These are phyloP conservation scores for Thunnus maccoyii DNA, from an alignment of 2,113 vertebrate species.

Conservation along the genomic window DNA sequence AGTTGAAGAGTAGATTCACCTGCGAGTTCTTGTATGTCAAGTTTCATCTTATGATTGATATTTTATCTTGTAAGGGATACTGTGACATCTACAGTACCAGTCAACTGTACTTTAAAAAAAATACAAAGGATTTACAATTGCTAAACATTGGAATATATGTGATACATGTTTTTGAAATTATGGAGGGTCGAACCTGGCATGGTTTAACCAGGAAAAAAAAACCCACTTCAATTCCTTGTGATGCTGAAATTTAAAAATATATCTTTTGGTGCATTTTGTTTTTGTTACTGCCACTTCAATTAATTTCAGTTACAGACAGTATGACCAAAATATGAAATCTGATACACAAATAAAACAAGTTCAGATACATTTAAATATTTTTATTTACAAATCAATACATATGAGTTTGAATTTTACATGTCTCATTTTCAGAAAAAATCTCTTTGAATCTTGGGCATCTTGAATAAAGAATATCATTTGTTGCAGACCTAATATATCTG, in stretches of 20 bases:
- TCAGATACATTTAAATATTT: slow-evolving; percentile 67
- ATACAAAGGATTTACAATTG: not conserved
- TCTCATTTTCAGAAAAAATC: slow-evolving; percentile 32
- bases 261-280: not conserved
- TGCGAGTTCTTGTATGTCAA: not conserved
- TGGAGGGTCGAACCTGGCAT: not conserved
- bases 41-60: not conserved
- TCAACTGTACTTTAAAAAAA: too few species aligned
- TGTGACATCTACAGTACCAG: not conserved
- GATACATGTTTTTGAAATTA: not conserved
- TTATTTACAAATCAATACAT: slow-evolving; percentile 83
- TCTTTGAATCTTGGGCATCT: not conserved
- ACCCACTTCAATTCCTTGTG: too few species aligned
- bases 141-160: not conserved
- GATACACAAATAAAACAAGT: not conserved
- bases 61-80: slow-evolving; percentile 26
- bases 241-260: too few species aligned
- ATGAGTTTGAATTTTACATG: not conserved
- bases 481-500: slow-evolving; percentile 20
- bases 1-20: not conserved
- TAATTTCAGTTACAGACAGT: not conserved
- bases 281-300: not conserved
- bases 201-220: not conserved
- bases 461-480: slow-evolving; percentile 13
- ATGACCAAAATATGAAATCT: not conserved